These are phyloP conservation scores for Eulemur albifrons DNA, from an alignment of 2,797 vertebrate genomes.

Conservation along the genomic window DNA sequence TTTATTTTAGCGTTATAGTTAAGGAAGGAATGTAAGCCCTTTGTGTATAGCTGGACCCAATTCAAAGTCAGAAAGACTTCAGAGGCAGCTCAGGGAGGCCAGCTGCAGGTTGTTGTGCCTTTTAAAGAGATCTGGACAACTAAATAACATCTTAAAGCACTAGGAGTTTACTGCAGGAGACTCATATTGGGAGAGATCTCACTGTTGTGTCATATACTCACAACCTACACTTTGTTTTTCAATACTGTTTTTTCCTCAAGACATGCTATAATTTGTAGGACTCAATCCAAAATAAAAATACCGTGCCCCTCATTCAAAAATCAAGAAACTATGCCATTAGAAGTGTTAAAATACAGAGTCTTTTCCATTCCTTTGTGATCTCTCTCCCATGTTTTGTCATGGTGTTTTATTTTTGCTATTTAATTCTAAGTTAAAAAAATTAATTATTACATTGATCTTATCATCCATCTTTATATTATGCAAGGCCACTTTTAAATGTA, in stretches of 20 bases:
- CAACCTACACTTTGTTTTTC: background rate
- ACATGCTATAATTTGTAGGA: background rate
- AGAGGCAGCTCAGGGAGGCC: background rate
- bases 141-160: background rate
- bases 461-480: background rate
- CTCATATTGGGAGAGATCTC: background rate
- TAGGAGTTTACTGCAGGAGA: background rate
- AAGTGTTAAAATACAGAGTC: background rate
- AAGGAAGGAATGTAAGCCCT: constrained; percentile 56
- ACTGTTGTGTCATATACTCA: background rate
- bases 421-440: background rate
- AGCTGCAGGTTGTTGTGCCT: background rate
- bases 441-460: background rate
- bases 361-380: background rate
- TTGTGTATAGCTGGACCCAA: background rate
- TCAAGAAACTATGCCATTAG: background rate
- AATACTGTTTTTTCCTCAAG: background rate
- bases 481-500: background rate
- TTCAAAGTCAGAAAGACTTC: constrained; percentile 53
- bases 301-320: background rate
- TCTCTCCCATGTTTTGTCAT: background rate
- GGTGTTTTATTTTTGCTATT: background rate
- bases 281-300: background rate
- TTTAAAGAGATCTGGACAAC: constrained; percentile 30
- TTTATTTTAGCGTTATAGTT: constrained; percentile 63